Conservation (phyloP, 1,140 invertebrate genomes). For the Palaemon carinicauda region DNA sequence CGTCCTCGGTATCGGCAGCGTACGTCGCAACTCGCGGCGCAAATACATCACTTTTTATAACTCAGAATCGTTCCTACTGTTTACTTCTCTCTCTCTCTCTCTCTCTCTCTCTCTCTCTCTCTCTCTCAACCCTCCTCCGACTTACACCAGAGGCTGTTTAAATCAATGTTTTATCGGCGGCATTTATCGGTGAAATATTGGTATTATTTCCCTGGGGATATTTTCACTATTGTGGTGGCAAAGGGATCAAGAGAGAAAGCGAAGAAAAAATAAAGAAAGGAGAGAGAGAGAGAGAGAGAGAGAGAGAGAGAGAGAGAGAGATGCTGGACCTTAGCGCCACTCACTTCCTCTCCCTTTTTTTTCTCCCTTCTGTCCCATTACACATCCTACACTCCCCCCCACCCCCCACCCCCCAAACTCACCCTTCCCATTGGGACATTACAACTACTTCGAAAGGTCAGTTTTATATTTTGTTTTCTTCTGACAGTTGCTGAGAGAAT, state of each 20-base stretch:
- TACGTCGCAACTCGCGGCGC: slow-evolving; percentile 17
- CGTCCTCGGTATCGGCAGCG: slow-evolving; percentile 41
- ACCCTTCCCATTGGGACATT: too few species aligned
- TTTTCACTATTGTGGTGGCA: slow-evolving; percentile 52
- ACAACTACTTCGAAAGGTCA: too few species aligned
- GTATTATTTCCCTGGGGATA: slow-evolving; percentile 54
- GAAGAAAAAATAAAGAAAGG: not conserved
- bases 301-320: not conserved
- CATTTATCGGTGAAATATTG: slow-evolving; percentile 59
- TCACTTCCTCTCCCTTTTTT: not conserved
- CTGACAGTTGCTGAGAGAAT: too few species aligned
- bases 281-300: not conserved
- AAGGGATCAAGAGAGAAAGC: not conserved
- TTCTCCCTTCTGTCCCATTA: not conserved
- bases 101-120: not conserved
- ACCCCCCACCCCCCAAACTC: not conserved
- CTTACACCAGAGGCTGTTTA: slow-evolving; percentile 38
- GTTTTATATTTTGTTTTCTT: too few species aligned
- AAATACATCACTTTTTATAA: slow-evolving; percentile 52
- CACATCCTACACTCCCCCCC: not conserved
- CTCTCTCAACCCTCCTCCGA: not conserved
- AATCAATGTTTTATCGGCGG: slow-evolving; percentile 59
- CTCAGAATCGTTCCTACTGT: not conserved
- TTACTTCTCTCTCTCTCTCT: not conserved
- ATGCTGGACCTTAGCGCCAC: not conserved